Base-by-base conservation (phyloP, 2,888 invertebrate species). In the Chrysolina americana region DNA sequence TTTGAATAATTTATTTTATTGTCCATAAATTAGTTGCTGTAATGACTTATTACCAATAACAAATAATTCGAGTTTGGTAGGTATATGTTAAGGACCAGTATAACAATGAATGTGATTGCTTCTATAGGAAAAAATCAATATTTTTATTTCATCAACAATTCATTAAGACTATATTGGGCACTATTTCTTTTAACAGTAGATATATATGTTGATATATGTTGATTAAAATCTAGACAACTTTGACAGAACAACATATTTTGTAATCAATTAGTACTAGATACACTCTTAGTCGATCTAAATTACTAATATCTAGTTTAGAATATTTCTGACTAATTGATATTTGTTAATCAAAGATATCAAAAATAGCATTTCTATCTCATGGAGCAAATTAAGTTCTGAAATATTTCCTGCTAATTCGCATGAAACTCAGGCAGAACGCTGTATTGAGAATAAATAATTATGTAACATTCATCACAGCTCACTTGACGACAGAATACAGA, bases 1-100 rank as follows among this genome's bases (percentile, higher is more conserved):
- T 78, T 73, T 77, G 77, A 75, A 77, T 81, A 79, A 77, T 80
- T 81, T 77, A 77, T 78, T 82, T 82, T 81, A 81, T 76, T 77
- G 77, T 77, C 77, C 78, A 78, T 78, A 79, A 80, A 81, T 78
- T 76, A 75, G 76, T 70, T 44, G 75, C 73, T 77, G 78, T 79
- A 79, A 79, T 81, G 78, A 80, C 75, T 78, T 80, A 80, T 77
- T 76, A 65, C 75, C 63, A 76, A 79, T 78, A 28, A 28, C 36
- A 36, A 36, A 36, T 36, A 36, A 36, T 36, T 6, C 8, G 36
- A 36, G 36, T 36, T 36, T 36, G 36, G 36, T 47, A 47, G 15
- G 8, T 15, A 6, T n/a, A n/a, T n/a, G n/a, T 15, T 15, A 6
- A 47, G 47, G 47, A 15, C 47, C n/a, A 47, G 15, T 1, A 4